These are phyloP conservation scores for Caradrina clavipalpis DNA, from an alignment of 2,888 invertebrate genomes.

Conservation along the genomic window DNA sequence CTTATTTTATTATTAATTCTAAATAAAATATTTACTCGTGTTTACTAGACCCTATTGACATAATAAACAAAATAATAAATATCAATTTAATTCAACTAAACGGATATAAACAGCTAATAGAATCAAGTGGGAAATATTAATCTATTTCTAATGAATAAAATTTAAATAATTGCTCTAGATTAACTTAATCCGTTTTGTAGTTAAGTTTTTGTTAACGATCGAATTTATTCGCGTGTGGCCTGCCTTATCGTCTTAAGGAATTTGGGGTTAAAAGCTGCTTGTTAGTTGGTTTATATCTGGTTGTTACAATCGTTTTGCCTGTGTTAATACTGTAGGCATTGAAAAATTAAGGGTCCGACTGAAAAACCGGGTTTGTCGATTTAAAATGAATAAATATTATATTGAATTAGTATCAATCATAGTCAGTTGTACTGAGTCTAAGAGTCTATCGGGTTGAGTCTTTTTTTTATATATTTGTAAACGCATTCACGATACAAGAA, in stretches of 20 bases:
- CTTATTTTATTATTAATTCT: slow-evolving; percentile 32
- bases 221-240: slow-evolving; percentile 46
- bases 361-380: not conserved
- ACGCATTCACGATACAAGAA: too few relatives aligned
- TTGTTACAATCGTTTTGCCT: slow-evolving; percentile 30
- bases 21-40: slow-evolving; percentile 11
- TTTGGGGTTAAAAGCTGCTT: slow-evolving; percentile 27
- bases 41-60: slow-evolving; percentile 14
- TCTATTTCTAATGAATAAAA: slow-evolving; percentile 17
- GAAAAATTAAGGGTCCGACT: not conserved
- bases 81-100: slow-evolving; percentile 41
- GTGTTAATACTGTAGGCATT: not conserved
- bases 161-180: slow-evolving; percentile 40
- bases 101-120: slow-evolving; percentile 37
- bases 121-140: slow-evolving; percentile 33
- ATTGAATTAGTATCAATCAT: too few relatives aligned
- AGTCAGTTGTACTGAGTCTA: too few relatives aligned
- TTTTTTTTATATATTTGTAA: too few relatives aligned
- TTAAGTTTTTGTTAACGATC: slow-evolving; percentile 21
- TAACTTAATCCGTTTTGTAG: slow-evolving; percentile 13
- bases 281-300: slow-evolving; percentile 35
- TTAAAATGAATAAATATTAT: not conserved
- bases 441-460: too few relatives aligned
- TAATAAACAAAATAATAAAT: slow-evolving; percentile 23
- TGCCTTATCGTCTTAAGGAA: slow-evolving; percentile 50